These are phyloP conservation scores for Phortica magna DNA, from an alignment of 2,888 invertebrate genomes.

Conservation along the genomic window DNA sequence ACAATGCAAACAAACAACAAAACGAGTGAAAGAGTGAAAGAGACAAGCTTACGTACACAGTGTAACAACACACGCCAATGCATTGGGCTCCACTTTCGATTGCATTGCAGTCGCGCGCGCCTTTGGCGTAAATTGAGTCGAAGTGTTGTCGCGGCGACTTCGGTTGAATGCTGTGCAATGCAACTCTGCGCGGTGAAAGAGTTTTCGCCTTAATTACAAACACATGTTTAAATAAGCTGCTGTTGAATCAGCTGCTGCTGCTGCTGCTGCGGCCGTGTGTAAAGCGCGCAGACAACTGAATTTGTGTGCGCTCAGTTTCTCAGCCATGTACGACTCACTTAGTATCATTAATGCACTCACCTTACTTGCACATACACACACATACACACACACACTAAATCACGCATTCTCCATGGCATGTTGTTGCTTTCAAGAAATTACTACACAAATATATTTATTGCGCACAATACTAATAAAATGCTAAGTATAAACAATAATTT, in stretches of 20 bases:
- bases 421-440: background rate
- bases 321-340: background rate
- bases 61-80: background rate
- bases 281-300: background rate
- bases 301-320: background rate
- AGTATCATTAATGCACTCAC: background rate
- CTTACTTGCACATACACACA: no score
- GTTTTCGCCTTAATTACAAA: slow-evolving; percentile 57
- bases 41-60: slow-evolving; percentile 28
- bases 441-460: no score
- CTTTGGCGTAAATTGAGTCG: background rate
- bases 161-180: background rate
- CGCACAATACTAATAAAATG: no score
- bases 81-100: background rate
- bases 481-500: no score
- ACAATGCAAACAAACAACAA: background rate
- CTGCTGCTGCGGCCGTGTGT: background rate
- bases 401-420: background rate
- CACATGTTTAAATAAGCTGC: slow-evolving; percentile 60
- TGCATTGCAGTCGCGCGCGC: background rate
- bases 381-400: no score
- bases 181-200: slow-evolving; percentile 21
- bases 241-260: slow-evolving; percentile 29
- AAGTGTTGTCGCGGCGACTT: background rate
- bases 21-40: background rate